phyloP scores from a whole-genome alignment of 2,888 invertebrate species.

The Drosophila emarginata region DNA sequence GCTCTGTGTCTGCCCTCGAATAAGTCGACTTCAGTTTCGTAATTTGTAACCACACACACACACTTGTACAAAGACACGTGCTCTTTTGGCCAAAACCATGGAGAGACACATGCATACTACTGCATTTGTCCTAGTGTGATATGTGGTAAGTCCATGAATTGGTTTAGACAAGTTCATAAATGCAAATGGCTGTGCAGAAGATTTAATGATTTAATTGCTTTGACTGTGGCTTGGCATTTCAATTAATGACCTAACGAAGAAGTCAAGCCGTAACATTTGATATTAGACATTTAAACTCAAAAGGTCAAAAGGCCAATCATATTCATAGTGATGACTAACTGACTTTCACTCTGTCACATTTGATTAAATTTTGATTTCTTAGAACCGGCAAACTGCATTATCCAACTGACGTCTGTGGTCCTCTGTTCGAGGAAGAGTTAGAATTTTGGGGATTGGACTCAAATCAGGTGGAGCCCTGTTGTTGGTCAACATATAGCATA shows the following conservation, averaged over 20 bases:
- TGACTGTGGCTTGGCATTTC: conserved; percentile 3
- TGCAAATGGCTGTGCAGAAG: not conserved
- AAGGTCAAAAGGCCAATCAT: conserved; percentile 5
- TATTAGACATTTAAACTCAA: not conserved
- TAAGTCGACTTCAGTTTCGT: conserved; percentile 18
- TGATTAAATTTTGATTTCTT: not conserved
- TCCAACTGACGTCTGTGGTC: conserved; percentile 98
- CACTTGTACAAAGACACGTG: conserved; percentile 23
- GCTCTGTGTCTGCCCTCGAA: not conserved
- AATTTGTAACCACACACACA: conserved; percentile 39
- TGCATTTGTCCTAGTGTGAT: conserved; percentile 18
- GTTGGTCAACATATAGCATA: conserved; percentile 98
- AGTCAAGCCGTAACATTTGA: not conserved
- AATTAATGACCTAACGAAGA: not conserved
- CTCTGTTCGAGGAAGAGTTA: conserved; percentile 96
- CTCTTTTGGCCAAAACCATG: conserved; percentile 26
- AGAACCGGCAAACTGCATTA: conserved; percentile 97
- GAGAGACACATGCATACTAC: not conserved
- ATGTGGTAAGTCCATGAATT: conserved; percentile 33
- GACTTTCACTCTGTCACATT: not conserved
- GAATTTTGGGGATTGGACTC: conserved; percentile 98
- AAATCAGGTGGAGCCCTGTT: conserved; percentile 98
- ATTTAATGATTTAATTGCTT: conserved; percentile 35
- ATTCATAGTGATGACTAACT: not conserved
- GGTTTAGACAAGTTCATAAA: conserved; percentile 18